A percentile compares a stretch with the other conserved stretches of the same genome.
Evolutionary conservation across 2,113 vertebrate species (phyloP).

Genomic region (Galbula dea): DNA sequence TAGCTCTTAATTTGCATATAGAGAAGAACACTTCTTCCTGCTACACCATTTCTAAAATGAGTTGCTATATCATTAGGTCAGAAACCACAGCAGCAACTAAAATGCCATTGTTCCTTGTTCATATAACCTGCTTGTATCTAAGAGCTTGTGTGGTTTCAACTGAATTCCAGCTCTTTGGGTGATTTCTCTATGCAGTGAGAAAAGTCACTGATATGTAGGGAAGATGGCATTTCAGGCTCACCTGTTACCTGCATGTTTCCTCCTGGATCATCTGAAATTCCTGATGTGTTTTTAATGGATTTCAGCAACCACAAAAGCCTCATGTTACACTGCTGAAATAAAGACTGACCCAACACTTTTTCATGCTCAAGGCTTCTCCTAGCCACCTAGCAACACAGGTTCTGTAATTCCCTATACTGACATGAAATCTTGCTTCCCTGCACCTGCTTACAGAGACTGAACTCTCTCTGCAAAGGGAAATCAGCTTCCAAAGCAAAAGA

Average conservation of each 20-base stretch:
- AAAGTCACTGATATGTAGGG: constrained; percentile 28
- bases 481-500: background rate
- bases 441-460: background rate
- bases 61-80: background rate
- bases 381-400: background rate
- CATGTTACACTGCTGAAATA: background rate
- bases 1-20: background rate
- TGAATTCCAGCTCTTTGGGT: constrained; percentile 4
- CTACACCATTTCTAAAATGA: background rate
- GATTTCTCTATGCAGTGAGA: background rate
- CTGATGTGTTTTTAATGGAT: constrained; percentile 29
- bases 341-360: background rate
- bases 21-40: background rate
- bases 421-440: background rate
- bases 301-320: background rate
- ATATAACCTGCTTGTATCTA: background rate
- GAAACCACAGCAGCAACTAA: constrained; percentile 30
- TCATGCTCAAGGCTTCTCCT: background rate
- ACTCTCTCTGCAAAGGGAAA: background rate
- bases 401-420: background rate
- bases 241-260: constrained; percentile 12
- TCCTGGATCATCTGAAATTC: constrained; percentile 39
- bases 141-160: constrained; percentile 16
- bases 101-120: background rate
- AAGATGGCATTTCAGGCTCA: constrained; percentile 49